Base-by-base conservation (phyloP, 2,797 vertebrate genomes). In the Lepus oiostolus region DNA sequence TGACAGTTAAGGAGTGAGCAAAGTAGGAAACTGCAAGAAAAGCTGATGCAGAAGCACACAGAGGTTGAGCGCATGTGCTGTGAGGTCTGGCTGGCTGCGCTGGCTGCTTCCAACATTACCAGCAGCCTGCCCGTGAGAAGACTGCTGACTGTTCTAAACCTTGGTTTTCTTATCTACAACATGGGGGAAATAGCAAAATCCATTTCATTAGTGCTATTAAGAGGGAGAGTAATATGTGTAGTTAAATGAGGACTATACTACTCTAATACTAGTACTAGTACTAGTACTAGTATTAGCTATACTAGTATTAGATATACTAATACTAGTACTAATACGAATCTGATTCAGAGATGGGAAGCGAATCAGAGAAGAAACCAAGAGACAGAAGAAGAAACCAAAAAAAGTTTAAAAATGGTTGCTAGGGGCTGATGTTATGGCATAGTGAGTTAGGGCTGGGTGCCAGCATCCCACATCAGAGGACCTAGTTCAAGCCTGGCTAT, bases 301-400 rank as follows among this genome's bases (percentile, higher is more conserved):
- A 16, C 54, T 58, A 58, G 16, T 58, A 16, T 58, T 58, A 14
- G 19, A 16, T 19, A 4, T 58, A 58, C 19, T 58, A 16, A 58
- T 58, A 16, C 81, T 80, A 85, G 16, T 77, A 75, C 93, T 81
- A 35, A 71, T 28, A 22, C 90, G 24, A 35, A 54, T 72, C 68
- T 91, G 58, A 68, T 85, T 94, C 50, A 54, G 76, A 54, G 42
- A 89, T 77, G n/a, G 42, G 75, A 89, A 63, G 62, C 84, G 62
- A 93, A 87, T 80, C 77, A 94, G 68, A 76, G 54, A 13, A 80
- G 88, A 76, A 77, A 58, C 21, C 47, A 81, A 38, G 52, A 75
- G 24, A 79, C 38, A 92, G 65, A 54, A 84, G 12, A 47, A 79
- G 54, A 21, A 58, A 16, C 54, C 54, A 58, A 58, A 21, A 58